These are phyloP conservation scores for Lonchura striata DNA, from an alignment of 2,113 vertebrate genomes.

Conservation along the genomic window DNA sequence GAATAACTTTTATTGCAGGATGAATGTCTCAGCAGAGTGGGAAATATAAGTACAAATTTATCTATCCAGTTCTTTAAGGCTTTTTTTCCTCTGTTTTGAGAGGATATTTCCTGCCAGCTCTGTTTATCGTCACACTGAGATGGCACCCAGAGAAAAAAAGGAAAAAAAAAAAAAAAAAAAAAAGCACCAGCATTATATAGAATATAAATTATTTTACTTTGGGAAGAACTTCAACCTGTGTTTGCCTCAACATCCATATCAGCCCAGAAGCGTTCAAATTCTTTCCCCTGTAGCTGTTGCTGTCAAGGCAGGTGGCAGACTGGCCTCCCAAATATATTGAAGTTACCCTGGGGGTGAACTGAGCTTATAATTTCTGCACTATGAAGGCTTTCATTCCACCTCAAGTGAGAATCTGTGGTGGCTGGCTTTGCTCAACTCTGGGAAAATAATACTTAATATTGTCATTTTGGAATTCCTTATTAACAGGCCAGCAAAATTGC, in stretches of 20 bases:
- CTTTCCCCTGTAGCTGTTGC: background rate
- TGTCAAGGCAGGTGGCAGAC: background rate
- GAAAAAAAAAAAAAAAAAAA: background rate
- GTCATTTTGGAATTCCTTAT: constrained; percentile 50
- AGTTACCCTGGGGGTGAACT: background rate
- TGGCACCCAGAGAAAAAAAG: background rate
- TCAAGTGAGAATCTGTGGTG: background rate
- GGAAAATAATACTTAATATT: constrained; percentile 13
- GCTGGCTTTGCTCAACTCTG: background rate
- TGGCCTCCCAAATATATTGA: background rate
- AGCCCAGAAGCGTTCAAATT: background rate
- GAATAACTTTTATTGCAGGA: background rate
- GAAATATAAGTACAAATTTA: constrained; percentile 31
- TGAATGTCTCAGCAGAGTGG: background rate
- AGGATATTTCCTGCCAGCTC: background rate
- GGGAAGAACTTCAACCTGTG: background rate
- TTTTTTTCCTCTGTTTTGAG: background rate
- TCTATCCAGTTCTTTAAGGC: background rate
- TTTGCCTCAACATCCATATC: background rate
- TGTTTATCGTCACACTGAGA: background rate
- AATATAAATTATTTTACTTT: background rate
- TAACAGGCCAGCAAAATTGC: constrained; percentile 39
- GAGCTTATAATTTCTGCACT: background rate
- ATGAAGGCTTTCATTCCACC: background rate
- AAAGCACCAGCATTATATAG: background rate